Base-by-base conservation (phyloP, 92 coral and sea anemone species). In the Bergia puertoricense region DNA sequence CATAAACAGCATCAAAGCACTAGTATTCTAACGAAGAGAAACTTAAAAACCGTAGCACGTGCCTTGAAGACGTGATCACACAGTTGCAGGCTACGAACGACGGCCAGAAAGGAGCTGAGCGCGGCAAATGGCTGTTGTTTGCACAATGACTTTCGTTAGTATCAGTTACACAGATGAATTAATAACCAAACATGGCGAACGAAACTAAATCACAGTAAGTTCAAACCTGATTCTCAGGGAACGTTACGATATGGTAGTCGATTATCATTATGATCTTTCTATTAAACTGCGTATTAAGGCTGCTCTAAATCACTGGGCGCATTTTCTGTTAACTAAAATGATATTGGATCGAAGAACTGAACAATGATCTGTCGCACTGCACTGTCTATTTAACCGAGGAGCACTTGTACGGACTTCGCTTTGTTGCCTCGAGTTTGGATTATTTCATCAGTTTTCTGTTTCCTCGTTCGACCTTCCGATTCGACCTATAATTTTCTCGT, bases 181-280 rank as follows among this genome's bases (percentile, higher is more conserved):
- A 6, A 62, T 62, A 62, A 76, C n/a, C 13, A 20, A 76, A 76
- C 54, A 76, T 41, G 80, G 48, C 80, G 30, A 23, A 76, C 80
- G 80, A n/a, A 43, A 6, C 48, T 3, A 42, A 18, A 76, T 43
- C 30, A 22, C 54, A 41, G 80, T 76, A 76, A 76, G 80, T 76
- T 76, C 23, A 76, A 76, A 8, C 5, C 38, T 76, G 36, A 1
- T 76, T 46, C 22, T 39, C 77, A 74, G 77, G 43, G 20, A 13
- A 74, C 54, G 11, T 5, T n/a, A 8, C 14, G 18, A 41, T 75
- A 43, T 6, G 30, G 6, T 75, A 42, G 51, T 75, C 20, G 46
- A 75, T n/a, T 75, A 45, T 41, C 23, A 22, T 46, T 18, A 45
- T 42, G 15, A n/a, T 76, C 23, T 76, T 38, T 4, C 50, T 75